These are phyloP conservation scores for Megalops atlanticus DNA, from an alignment of 2,113 vertebrate species.

Conservation along the genomic window DNA sequence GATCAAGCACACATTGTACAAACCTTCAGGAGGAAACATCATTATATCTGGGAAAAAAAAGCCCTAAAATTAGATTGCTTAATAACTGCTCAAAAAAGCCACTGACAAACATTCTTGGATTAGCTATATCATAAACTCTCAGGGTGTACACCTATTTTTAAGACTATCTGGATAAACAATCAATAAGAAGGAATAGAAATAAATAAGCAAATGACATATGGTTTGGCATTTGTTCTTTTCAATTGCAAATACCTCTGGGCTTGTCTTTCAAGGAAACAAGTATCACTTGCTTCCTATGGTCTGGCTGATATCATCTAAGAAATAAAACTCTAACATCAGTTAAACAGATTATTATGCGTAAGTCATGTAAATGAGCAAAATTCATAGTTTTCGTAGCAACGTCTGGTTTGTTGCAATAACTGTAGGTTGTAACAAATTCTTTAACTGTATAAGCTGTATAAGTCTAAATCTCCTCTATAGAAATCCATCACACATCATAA, in stretches of 20 bases:
- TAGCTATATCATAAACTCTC: constrained; percentile 58
- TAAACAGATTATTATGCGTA: constrained; percentile 43
- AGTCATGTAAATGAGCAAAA: constrained; percentile 50
- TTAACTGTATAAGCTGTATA: constrained; percentile 61
- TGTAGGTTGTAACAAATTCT: constrained; percentile 60
- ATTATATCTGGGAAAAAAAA: constrained; percentile 51
- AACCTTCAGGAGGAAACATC: constrained; percentile 58
- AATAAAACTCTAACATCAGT: constrained; percentile 54
- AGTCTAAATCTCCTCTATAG: constrained; percentile 56
- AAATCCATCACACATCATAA: constrained; percentile 69
- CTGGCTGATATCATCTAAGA: constrained; percentile 8
- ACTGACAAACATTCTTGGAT: constrained; percentile 66
- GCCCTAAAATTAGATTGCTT: constrained; percentile 50
- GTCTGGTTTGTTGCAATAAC: constrained; percentile 52
- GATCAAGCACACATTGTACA: constrained; percentile 63
- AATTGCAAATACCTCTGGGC: constrained; percentile 59
- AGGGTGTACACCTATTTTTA: constrained; percentile 64
- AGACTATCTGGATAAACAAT: constrained; percentile 53
- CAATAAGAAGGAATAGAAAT: constrained; percentile 66
- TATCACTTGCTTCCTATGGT: neutral
- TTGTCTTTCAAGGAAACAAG: constrained; percentile 53
- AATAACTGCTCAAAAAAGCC: constrained; percentile 49
- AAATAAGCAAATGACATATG: constrained; percentile 66
- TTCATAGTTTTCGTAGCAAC: constrained; percentile 50
- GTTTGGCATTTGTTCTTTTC: constrained; percentile 60